Evolutionary conservation across 2,797 vertebrate species (phyloP), one percentile per base, ranked within the genome.

Genomic region (Silurus aristotelis): DNA sequence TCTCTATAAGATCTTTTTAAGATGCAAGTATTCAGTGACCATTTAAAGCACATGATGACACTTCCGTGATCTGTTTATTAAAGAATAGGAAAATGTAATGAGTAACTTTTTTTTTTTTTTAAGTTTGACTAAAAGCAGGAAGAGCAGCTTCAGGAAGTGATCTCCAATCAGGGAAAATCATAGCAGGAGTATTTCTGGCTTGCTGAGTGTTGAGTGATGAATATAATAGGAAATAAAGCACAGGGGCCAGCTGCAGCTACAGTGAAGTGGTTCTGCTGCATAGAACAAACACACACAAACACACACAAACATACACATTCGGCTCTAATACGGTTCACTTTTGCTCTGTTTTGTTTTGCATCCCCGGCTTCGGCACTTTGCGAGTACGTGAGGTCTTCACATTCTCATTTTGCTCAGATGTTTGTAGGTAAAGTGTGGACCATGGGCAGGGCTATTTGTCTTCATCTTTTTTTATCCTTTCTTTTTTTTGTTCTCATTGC

Each of bases 331-430:
- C 82, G 68, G 61, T 83, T 88, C 84, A 43, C n/a, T 72, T 85
- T 73, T 70, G 46, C 43, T 79, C 17, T 85, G 55, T 66, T 68
- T 84, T 86, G 66, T 72, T 87, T 85, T 88, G 79, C 63, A 82
- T 85, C 52, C 48, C 76, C 63, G 17, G 64, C 75, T 78, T 56
- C 80, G 75, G 58, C 73, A 38, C 68, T 86, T 83, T 80, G 64
- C 10, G 15, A 25, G 46, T 20, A 52, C 73, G 52, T 79, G 80
- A 85, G 79, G 56, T 80, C 75, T 88, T 91, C 90, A 90, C 88
- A 77, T 79, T 89, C 71, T 87, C 46, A 77, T 91, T 87, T 89
- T 87, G 88, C 83, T 88, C 72, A 83, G 83, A 90, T 82, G 80
- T 61, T 86, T 87, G 80, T 78, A 80, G 31, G 83, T 88, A 87